Evolutionary conservation across 64 coral and sea anemone species (phyloP).

Genomic region (Pachyseris speciosa): DNA sequence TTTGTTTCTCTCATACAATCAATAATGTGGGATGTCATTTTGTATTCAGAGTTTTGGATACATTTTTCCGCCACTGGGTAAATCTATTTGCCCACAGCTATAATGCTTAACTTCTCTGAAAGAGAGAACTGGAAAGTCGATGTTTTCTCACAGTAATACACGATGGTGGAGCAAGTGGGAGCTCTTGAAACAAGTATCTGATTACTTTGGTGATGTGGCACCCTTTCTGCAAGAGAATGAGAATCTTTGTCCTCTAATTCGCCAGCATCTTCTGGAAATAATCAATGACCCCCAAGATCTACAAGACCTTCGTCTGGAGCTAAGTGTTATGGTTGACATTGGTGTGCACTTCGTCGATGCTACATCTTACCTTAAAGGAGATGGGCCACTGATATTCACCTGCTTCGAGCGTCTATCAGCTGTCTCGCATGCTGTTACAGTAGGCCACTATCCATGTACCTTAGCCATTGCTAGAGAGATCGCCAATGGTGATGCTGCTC

Average conservation of each 20-base stretch:
- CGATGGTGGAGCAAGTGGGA: constrained; percentile 79
- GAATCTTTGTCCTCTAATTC: constrained; percentile 24
- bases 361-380: constrained; percentile 48
- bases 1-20: constrained; percentile 62
- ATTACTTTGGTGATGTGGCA: constrained; percentile 56
- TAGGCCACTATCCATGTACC: constrained; percentile 50
- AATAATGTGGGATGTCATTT: constrained; percentile 46
- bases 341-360: constrained; percentile 52
- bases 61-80: constrained; percentile 44
- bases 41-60: constrained; percentile 40
- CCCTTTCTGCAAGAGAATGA: constrained; percentile 69
- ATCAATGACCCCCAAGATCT: constrained; percentile 16
- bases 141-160: constrained; percentile 46
- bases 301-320: constrained; percentile 49
- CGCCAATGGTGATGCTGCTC: constrained; percentile 44
- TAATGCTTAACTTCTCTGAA: constrained; percentile 43
- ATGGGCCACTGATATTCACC: too few relatives aligned
- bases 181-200: constrained; percentile 33
- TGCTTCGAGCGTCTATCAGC: constrained; percentile 7
- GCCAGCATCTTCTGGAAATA: constrained; percentile 48
- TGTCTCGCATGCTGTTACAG: constrained; percentile 30
- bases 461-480: constrained; percentile 40
- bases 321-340: constrained; percentile 43
- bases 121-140: constrained; percentile 44
- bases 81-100: constrained; percentile 46